A percentile compares a stretch with the other conserved stretches of the same genome.
Conservation (phyloP, 1,140 invertebrate species). For the Eciton burchellii region DNA sequence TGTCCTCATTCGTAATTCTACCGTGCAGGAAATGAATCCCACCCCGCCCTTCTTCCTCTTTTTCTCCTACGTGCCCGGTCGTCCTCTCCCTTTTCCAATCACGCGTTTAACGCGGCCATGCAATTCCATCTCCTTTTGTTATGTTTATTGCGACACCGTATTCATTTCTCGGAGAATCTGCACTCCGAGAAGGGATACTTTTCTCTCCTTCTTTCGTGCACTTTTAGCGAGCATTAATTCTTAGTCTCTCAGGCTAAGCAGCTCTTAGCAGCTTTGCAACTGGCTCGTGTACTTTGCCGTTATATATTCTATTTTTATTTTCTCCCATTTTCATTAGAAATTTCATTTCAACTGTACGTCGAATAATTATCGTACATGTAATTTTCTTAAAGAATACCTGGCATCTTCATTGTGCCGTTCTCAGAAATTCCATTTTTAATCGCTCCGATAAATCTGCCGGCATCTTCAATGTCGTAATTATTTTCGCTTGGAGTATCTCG, state of each 20-base stretch:
- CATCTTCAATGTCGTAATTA: constrained; percentile 35
- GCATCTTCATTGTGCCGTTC: not conserved
- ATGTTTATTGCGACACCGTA: constrained; percentile 9
- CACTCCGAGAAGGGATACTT: not conserved
- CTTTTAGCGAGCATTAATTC: not conserved
- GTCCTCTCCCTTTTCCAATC: constrained; percentile 1
- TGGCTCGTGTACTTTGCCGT: not conserved
- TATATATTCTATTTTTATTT: not conserved
- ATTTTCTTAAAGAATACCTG: not conserved
- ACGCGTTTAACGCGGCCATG: constrained; percentile 32
- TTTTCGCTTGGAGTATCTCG: constrained; percentile 16
- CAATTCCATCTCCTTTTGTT: not conserved
- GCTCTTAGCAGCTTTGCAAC: not conserved
- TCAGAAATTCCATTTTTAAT: not conserved
- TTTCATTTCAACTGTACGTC: not conserved
- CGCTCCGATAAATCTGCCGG: constrained; percentile 12
- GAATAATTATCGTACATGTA: not conserved
- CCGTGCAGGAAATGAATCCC: constrained; percentile 56
- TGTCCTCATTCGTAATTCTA: constrained; percentile 60
- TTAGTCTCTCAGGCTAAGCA: not conserved
- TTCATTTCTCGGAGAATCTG: constrained; percentile 1
- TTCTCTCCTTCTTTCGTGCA: not conserved
- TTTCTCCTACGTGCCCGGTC: not conserved
- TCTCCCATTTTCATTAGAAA: not conserved
- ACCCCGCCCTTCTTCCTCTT: not conserved